Evolutionary conservation across 2,888 invertebrate genomes (phyloP), one percentile per base, ranked within the genome.

Genomic region (Calliphora vomitoria): DNA sequence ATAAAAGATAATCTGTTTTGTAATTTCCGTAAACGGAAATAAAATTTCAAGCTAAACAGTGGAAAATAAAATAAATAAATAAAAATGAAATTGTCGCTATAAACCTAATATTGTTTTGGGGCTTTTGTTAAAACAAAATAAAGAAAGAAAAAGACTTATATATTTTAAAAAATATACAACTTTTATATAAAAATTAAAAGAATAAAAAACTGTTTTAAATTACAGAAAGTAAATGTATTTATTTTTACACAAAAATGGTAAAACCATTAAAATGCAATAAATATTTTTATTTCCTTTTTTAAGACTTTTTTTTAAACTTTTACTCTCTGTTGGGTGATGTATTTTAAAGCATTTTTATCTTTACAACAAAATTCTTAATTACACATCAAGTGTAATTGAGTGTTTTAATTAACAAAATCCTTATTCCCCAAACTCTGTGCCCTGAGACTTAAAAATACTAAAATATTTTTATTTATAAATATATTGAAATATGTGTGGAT

Each of bases 21-120:
- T 82, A 87, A 87, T 82, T 82, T 85, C 82, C 87, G 76, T 74
- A 78, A 82, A 87, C 81, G 87, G 84, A 87, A 87, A 85, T 78
- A 72, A 58, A 84, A 87, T 74, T 81, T 85, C 47, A 66, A 76
- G 58, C 85, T 64, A 81, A 81, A 69, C 69, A 80, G 47, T 64
- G n/a, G 41, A 75, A 82, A 62, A 62, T 38, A 41, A 72, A 55
- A 64, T n/a, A 66, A 44, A 82, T 74, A 82, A 66, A 82, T 44
- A 58, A 74, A 74, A 74, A 66, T 15, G 31, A 53, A 64, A 72
- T 72, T 81, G 62, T 72, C 71, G 50, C 62, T 64, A 38, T 64
- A 53, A 44, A 44, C 41, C 55, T 72, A 60, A 64, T 64, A 64
- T 31, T 68, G 3, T 18, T 38, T 8, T 20, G 25, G 25, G 18